Conservation (phyloP, 2,113 vertebrate genomes). For the Alethe castanea region DNA sequence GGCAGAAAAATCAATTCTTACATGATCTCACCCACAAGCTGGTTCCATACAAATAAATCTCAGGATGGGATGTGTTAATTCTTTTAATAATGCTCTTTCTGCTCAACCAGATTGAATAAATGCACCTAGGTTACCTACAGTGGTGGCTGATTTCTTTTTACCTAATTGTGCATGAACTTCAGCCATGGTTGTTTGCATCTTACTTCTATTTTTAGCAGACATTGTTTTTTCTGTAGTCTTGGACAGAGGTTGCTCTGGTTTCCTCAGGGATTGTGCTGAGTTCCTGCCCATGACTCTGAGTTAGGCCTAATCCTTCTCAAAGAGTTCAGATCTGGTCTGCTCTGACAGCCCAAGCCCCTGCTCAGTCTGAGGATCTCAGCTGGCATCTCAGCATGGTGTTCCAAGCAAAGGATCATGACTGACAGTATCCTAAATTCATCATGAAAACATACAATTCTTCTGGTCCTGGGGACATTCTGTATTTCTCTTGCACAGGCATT, state of each 20-base stretch:
- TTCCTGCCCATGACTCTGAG: not conserved
- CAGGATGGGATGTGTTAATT: not conserved
- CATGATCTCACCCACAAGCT: not conserved
- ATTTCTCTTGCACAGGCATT: not conserved
- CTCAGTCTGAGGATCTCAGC: not conserved
- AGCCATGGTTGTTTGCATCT: not conserved
- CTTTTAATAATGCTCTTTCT: conserved; percentile 30
- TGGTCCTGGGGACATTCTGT: not conserved
- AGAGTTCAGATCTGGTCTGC: not conserved
- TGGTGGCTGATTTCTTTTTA: not conserved
- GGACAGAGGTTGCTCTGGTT: not conserved
- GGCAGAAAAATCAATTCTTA: conserved; percentile 42
- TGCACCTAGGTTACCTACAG: not conserved
- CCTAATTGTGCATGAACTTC: not conserved
- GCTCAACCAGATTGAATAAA: conserved; percentile 34
- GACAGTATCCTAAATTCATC: conserved; percentile 1
- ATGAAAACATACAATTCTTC: not conserved
- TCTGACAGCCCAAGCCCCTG: not conserved
- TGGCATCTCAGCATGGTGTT: not conserved
- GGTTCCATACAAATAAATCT: conserved; percentile 35
- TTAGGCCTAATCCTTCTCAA: not conserved
- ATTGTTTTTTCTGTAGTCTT: not conserved
- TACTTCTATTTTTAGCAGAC: not conserved
- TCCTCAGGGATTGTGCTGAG: not conserved
- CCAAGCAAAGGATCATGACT: not conserved